Conservation (phyloP, 92 coral and sea anemone species). For the Porites rus region DNA sequence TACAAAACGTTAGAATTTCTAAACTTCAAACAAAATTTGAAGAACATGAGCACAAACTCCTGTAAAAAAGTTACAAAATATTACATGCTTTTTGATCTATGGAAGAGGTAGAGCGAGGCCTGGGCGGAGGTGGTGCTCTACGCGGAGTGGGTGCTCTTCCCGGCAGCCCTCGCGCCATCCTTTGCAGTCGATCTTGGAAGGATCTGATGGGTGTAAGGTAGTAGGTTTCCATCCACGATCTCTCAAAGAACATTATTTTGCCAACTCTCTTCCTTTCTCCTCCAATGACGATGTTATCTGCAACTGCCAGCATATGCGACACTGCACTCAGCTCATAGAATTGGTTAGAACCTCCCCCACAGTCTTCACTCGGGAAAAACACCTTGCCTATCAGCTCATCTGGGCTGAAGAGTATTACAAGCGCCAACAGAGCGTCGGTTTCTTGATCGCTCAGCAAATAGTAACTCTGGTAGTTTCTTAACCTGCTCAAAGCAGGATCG, state of each 20-base stretch:
- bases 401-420: conserved; percentile 38
- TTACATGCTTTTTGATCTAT: background rate
- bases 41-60: no score
- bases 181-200: conserved; percentile 23
- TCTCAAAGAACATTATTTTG: conserved; percentile 40
- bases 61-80: background rate
- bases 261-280: conserved; percentile 43
- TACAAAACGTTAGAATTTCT: no score
- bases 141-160: conserved; percentile 11
- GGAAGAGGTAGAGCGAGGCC: background rate
- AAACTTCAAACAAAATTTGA: no score
- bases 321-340: conserved; percentile 46
- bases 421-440: conserved; percentile 37
- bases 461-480: conserved; percentile 28
- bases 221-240: conserved; percentile 20
- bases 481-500: conserved; percentile 15
- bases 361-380: conserved; percentile 43
- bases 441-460: conserved; percentile 11
- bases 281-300: conserved; percentile 50
- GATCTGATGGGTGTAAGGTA: conserved; percentile 37
- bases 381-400: conserved; percentile 44
- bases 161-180: conserved; percentile 24
- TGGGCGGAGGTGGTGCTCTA: conserved; percentile 9
- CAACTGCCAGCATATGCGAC: conserved; percentile 29
- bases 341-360: conserved; percentile 15